Percentiles rank a stretch among this genome's conserved stretches.
Evolutionary conservation across 2,113 vertebrate species (phyloP).

Genomic region (Cettia cetti): DNA sequence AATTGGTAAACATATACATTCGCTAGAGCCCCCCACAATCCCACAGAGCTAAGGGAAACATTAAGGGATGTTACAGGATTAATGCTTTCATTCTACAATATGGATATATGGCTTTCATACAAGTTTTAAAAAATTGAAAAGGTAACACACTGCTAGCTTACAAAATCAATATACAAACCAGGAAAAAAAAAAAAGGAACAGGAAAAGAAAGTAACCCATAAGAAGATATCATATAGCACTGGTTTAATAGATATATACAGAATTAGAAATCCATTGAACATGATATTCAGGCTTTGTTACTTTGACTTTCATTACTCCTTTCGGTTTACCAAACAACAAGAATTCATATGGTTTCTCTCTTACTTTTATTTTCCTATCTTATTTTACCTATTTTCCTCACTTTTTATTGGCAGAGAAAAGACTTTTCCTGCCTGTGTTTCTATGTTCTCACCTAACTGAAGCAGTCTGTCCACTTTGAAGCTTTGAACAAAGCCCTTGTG

Average conservation of each 20-base stretch:
- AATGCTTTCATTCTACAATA: conserved; percentile 43
- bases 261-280: conserved; percentile 38
- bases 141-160: conserved; percentile 54
- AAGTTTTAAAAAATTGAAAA: conserved; percentile 50
- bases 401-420: neutral
- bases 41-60: conserved; percentile 44
- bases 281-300: neutral
- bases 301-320: conserved; percentile 7
- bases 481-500: neutral
- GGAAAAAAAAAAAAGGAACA: neutral
- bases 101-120: conserved; percentile 53
- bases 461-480: neutral
- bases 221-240: conserved; percentile 35
- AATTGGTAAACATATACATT: conserved; percentile 23
- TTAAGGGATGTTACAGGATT: conserved; percentile 52
- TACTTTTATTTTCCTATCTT: neutral
- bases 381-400: neutral
- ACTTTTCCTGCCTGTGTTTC: neutral
- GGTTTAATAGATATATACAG: conserved; percentile 49
- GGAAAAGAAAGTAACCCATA: neutral
- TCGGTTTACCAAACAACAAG: neutral
- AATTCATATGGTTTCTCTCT: neutral
- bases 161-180: conserved; percentile 50
- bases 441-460: neutral
- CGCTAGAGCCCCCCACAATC: neutral